Evolutionary conservation across 2,113 vertebrate genomes (phyloP), one percentile per base, ranked within the genome.

Genomic region (Montifringilla adamsi): DNA sequence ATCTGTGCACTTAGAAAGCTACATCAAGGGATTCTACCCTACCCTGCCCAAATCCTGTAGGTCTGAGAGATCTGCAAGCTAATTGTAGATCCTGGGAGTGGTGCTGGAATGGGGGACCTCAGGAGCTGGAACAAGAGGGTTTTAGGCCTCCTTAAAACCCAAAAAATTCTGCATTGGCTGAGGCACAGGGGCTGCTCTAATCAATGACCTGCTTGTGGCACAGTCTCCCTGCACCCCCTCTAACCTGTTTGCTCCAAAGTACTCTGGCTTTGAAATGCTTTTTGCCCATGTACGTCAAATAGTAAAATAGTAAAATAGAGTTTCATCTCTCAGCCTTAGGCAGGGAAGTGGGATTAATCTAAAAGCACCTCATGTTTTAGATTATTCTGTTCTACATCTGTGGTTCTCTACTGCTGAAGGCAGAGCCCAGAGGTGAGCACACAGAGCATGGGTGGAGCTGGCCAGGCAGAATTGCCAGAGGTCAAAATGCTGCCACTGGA

Each of bases 401-500:
- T 67, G 66, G 13, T 16, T 78, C 64, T 90, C 46, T 47, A 1
- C 31, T 43, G 44, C 58, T 79, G 0, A 28, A 75, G n/a, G 28
- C 23, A 46, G 78, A 60, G 60, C 63, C n/a, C 55, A 41, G 78
- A 7, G 1, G 3, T 10, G 19, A 80, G 31, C 70, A 5, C 33
- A 3, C 0, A 17, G 63, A 15, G 67, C 70, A 21, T 8, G 2
- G 4, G 37, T 1, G 11, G 2, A 5, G 37, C 37, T 11, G 15
- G 16, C 8, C 0, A 6, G 72, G 67, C 59, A 47, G 53, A 63
- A 64, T 27, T 11, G 7, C 26, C 20, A 0, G 4, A 2, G 37
- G 21, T 5, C 37, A 1, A 1, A 0, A n/a, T 0, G 0, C 50
- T 56, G 47, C 30, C 0, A 1, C 4, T 18, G 1, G 0, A 33